Evolutionary conservation across 2,797 vertebrate species (phyloP), one percentile per base, ranked within the genome.

Genomic region (Coracias cyanogaster): DNA sequence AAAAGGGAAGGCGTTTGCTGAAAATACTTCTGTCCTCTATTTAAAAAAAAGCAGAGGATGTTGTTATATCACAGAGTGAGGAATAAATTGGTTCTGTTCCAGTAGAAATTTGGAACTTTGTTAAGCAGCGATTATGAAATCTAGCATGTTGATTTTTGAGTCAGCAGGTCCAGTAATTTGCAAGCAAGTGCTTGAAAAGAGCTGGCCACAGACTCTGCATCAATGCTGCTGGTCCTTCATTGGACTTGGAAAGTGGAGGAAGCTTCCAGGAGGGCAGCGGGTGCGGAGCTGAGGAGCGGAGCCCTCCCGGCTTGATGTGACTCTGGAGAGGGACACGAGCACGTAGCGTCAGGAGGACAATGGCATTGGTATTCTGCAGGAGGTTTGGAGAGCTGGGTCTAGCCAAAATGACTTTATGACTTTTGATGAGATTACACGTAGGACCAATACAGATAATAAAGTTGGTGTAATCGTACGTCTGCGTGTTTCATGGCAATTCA

Each of bases 1-100:
- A 95, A 94, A 96, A 90, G 83, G 72, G 94, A 83, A 94, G 93
- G 89, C 62, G 28, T 91, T 83, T 86, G 88, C 96, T 93, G 85
- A 82, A 95, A 95, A 97, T 94, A 95, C 76, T 83, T 66, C 91
- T 92, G 82, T 65, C 72, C 69, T 79, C 89, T 88, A 72, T 92
- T 90, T n/a, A 80, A 89, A 93, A 85, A 7, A 80, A 86, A 69
- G 86, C 94, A 72, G 96, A 83, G 89, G 92, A 78, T 93, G 94
- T 94, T 89, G 92, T 94, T 96, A 86, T 81, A 58, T 93, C 92
- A 92, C 65, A 83, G 89, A 26, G 58, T 64, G 94, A 89, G 79
- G 70, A 85, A 87, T 45, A 51, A 49, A 58, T 74, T 93, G 91
- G 76, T 87, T 83, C 61, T 4, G 3, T 89, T 94, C 94, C 94